phyloP scores from a whole-genome alignment of 2,797 vertebrate genomes.

The Molothrus ater region DNA sequence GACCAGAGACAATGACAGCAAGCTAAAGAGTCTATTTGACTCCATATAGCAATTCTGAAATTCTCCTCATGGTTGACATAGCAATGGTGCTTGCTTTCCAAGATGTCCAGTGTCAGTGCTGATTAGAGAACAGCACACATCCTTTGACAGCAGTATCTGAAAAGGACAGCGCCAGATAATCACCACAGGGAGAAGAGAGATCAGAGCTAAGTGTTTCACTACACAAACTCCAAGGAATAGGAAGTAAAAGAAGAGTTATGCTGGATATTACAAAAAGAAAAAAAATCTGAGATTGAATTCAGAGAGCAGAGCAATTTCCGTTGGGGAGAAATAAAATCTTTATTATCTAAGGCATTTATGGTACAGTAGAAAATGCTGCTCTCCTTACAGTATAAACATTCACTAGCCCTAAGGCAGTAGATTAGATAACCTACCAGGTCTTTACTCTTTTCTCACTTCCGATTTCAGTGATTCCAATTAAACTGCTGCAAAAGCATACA shows the following conservation, averaged over 20 bases:
- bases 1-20: not conserved
- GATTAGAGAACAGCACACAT: not conserved
- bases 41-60: not conserved
- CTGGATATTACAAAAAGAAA: not conserved
- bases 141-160: not conserved
- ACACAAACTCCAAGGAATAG: not conserved
- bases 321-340: not conserved
- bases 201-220: not conserved
- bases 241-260: not conserved
- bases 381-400: not conserved
- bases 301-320: not conserved
- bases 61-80: not conserved
- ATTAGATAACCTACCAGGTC: not conserved
- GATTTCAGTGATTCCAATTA: not conserved
- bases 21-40: not conserved
- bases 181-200: not conserved
- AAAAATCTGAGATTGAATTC: not conserved
- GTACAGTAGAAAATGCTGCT: not conserved
- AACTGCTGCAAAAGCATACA: not conserved
- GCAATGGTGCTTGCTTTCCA: not conserved
- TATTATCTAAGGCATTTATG: not conserved
- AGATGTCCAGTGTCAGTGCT: not conserved
- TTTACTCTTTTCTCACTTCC: not conserved
- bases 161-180: not conserved
- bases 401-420: not conserved